Conservation (phyloP, 2,888 invertebrate species). For the Oscheius myriophilus region DNA sequence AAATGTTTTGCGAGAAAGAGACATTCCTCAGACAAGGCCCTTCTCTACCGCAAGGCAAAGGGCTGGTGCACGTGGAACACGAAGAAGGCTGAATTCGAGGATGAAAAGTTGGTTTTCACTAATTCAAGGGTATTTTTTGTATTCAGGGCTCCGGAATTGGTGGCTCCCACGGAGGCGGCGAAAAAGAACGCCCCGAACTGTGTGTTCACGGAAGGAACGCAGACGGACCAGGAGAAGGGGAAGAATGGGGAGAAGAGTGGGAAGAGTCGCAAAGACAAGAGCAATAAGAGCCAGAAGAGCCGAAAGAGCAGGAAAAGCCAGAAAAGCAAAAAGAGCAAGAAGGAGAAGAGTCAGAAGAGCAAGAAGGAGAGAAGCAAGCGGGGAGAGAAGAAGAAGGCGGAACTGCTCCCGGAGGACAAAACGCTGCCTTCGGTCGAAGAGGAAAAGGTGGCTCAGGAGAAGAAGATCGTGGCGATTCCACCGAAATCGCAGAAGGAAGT, state of each 20-base stretch:
- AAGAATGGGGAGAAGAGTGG: constrained; percentile 4
- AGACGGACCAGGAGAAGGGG: background rate
- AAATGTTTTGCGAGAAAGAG: background rate
- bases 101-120: background rate
- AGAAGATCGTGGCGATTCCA: too few species aligned
- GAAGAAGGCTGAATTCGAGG: background rate
- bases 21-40: background rate
- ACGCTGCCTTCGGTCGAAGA: background rate
- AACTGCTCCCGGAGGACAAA: constrained; percentile 1
- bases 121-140: too few species aligned
- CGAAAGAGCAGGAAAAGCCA: background rate
- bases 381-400: constrained; percentile 6
- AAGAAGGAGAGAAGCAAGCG: background rate
- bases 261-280: background rate
- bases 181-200: too few species aligned
- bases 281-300: background rate
- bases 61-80: constrained; percentile 26
- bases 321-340: background rate
- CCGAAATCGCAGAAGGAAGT: too few species aligned
- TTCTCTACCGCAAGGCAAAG: constrained; percentile 2
- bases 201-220: too few species aligned
- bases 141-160: too few species aligned
- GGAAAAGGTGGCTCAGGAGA: too few species aligned
- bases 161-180: too few species aligned
- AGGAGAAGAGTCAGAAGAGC: background rate